Conservation (phyloP, 1,140 invertebrate species). For the Polyergus mexicanus region DNA sequence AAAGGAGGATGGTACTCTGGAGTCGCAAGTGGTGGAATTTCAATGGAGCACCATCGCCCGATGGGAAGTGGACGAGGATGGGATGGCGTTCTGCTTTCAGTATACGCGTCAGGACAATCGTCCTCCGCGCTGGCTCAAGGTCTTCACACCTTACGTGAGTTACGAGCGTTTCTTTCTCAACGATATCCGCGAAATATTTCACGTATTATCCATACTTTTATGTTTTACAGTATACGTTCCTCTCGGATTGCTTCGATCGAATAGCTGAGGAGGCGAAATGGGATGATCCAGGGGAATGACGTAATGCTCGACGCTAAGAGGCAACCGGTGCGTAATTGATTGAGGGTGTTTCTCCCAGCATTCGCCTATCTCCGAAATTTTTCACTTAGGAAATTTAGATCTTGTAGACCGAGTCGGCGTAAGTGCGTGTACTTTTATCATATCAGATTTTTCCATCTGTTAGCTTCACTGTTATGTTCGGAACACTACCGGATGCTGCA, state of each 20-base stretch:
- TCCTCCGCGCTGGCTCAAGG: conserved; percentile 94
- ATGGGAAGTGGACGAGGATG: conserved; percentile 96
- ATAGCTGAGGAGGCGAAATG: conserved; percentile 96
- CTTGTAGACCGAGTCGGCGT: conserved; percentile 23
- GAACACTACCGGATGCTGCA: neutral
- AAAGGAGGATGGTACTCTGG: conserved; percentile 93
- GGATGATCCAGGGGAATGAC: conserved; percentile 92
- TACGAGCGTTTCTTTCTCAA: neutral
- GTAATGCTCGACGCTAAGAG: conserved; percentile 74
- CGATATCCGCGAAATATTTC: neutral
- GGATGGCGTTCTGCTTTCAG: conserved; percentile 95
- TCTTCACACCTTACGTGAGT: conserved; percentile 97
- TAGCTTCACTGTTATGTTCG: conserved; percentile 19
- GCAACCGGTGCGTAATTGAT: conserved; percentile 57
- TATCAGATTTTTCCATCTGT: conserved; percentile 49
- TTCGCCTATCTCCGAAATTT: conserved; percentile 47
- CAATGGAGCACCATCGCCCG: conserved; percentile 93
- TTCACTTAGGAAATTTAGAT: conserved; percentile 42
- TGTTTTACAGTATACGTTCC: conserved; percentile 94
- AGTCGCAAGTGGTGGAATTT: conserved; percentile 95
- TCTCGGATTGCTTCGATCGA: conserved; percentile 97
- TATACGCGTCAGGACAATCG: conserved; percentile 93
- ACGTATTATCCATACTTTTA: neutral
- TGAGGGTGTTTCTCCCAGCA: conserved; percentile 27
- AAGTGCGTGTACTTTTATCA: conserved; percentile 27